phyloP scores from a whole-genome alignment of 1,140 invertebrate genomes.

The Andrena cerasifolii region DNA sequence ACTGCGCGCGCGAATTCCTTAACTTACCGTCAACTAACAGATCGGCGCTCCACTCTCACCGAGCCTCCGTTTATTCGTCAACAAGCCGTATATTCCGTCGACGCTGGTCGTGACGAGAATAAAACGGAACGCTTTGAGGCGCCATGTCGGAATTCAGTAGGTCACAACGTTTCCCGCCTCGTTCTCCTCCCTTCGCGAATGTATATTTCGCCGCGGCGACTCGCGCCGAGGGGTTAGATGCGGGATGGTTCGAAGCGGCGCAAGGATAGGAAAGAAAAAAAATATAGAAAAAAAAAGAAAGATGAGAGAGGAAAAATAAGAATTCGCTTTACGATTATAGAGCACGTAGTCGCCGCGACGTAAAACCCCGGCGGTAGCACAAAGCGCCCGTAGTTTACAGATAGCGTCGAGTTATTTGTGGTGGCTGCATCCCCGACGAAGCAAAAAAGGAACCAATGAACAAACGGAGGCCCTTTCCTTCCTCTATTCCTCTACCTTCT shows the following conservation, averaged over 20 bases:
- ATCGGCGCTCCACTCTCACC: neutral
- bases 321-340: constrained; percentile 65
- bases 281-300: neutral
- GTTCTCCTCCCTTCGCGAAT: neutral
- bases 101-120: neutral
- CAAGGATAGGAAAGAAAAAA: neutral
- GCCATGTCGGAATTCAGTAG: constrained; percentile 19
- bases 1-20: neutral
- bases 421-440: constrained; percentile 54
- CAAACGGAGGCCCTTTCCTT: constrained; percentile 22
- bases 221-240: neutral
- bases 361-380: constrained; percentile 53
- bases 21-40: neutral
- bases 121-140: constrained; percentile 4
- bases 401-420: constrained; percentile 65
- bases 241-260: neutral
- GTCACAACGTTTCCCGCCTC: constrained; percentile 4
- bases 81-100: constrained; percentile 1
- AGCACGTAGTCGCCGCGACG: constrained; percentile 55
- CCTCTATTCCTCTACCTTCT: neutral
- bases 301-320: constrained; percentile 45
- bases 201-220: constrained; percentile 1
- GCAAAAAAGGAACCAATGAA: constrained; percentile 51
- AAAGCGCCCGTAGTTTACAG: constrained; percentile 63
- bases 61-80: neutral